phyloP scores from a whole-genome alignment of 2,888 invertebrate genomes.

The Spisula subtruncata region DNA sequence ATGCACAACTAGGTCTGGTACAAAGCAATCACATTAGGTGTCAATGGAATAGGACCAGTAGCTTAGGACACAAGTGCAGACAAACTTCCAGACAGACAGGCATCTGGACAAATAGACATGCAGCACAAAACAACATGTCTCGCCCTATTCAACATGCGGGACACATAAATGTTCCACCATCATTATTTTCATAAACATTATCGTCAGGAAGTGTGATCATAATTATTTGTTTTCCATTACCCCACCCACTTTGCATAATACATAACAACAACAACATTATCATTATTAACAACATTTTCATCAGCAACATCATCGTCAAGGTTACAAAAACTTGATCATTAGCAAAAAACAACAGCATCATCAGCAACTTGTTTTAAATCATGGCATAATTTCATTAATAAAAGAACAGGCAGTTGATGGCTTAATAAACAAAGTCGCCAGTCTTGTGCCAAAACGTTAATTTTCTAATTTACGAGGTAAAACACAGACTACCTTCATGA shows the following conservation, averaged over 20 bases:
- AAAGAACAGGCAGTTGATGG: background rate
- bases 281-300: background rate
- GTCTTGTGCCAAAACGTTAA: conserved; percentile 9
- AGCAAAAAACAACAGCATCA: background rate
- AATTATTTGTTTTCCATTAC: background rate
- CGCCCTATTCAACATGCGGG: too few species aligned
- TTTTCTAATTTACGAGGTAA: conserved; percentile 26
- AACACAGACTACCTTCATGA: background rate
- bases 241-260: background rate
- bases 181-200: background rate
- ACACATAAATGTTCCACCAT: background rate
- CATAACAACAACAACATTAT: background rate
- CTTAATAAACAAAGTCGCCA: conserved; percentile 14
- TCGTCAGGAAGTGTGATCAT: background rate
- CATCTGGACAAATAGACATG: too few species aligned
- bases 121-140: too few species aligned
- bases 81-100: too few species aligned
- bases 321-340: background rate
- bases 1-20: too few species aligned
- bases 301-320: background rate
- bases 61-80: too few species aligned
- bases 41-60: too few species aligned
- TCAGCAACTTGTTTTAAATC: background rate
- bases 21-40: too few species aligned
- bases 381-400: background rate